These are phyloP conservation scores for Eupithecia inturbata DNA, from an alignment of 2,888 invertebrate genomes.

Conservation along the genomic window DNA sequence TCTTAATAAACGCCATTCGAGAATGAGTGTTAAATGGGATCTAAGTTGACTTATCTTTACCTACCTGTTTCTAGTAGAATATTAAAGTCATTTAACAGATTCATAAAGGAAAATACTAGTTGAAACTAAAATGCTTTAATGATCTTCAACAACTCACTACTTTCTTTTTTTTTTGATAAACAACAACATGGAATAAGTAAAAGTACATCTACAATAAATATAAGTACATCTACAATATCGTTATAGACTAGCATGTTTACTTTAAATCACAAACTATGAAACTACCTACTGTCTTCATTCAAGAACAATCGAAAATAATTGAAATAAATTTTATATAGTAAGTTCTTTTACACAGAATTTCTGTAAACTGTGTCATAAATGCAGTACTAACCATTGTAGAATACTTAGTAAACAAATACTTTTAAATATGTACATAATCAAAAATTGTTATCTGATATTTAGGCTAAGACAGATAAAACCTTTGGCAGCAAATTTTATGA, in stretches of 20 bases:
- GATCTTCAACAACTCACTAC: slow-evolving; percentile 43
- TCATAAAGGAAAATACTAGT: slow-evolving; percentile 7
- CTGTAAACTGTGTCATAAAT: slow-evolving; percentile 23
- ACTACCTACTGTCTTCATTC: slow-evolving; percentile 12
- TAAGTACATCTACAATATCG: slow-evolving; percentile 34
- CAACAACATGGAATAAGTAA: slow-evolving; percentile 34
- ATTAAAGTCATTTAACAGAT: neutral
- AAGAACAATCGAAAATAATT: slow-evolving; percentile 28
- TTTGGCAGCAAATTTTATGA: slow-evolving; percentile 37
- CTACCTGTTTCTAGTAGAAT: neutral
- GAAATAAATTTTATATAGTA: slow-evolving; percentile 8
- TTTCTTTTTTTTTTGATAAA: slow-evolving; percentile 27
- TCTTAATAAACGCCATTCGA: slow-evolving; percentile 11
- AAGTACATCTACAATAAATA: slow-evolving; percentile 35
- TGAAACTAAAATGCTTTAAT: slow-evolving; percentile 43
- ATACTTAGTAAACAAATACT: slow-evolving; percentile 3
- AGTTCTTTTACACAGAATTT: neutral
- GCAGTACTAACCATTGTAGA: slow-evolving; percentile 18
- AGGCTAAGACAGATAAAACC: slow-evolving; percentile 24
- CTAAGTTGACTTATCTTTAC: neutral
- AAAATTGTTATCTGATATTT: slow-evolving; percentile 16
- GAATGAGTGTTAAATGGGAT: neutral
- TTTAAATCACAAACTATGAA: slow-evolving; percentile 34
- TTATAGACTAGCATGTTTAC: slow-evolving; percentile 42
- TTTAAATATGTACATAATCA: slow-evolving; percentile 1